Conservation (phyloP, 2,888 invertebrate genomes). For the Pseudococcus jackbeardsleyi region DNA sequence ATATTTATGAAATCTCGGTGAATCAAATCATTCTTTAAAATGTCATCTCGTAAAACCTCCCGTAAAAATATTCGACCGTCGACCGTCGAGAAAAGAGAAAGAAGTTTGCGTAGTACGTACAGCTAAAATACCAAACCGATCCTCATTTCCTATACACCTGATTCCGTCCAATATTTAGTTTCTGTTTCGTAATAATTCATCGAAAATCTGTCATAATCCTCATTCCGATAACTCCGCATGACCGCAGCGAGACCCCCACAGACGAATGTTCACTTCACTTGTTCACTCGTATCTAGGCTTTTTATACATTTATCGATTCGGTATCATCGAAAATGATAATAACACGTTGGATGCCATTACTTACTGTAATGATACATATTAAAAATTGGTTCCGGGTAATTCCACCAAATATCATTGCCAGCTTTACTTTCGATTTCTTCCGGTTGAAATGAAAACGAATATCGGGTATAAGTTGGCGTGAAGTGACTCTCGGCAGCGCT, state of each 20-base stretch:
- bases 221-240: background rate
- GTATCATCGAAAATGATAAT: conserved; percentile 21
- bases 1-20: no score
- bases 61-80: no score
- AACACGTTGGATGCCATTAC: conserved; percentile 18
- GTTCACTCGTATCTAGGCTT: conserved; percentile 9
- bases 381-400: conserved; percentile 68
- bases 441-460: conserved; percentile 58
- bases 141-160: background rate
- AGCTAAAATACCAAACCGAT: no score
- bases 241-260: background rate
- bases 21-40: no score
- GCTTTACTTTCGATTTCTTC: conserved; percentile 46
- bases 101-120: no score
- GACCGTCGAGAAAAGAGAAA: no score
- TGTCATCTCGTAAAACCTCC: no score
- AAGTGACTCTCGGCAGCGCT: conserved; percentile 75
- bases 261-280: background rate
- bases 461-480: conserved; percentile 59
- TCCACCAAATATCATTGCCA: conserved; percentile 67
- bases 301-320: background rate
- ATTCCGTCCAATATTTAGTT: background rate
- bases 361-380: conserved; percentile 68
- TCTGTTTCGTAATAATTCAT: background rate
- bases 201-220: conserved; percentile 23